phyloP scores from a whole-genome alignment of 2,797 vertebrate genomes.

The Catharus ustulatus region DNA sequence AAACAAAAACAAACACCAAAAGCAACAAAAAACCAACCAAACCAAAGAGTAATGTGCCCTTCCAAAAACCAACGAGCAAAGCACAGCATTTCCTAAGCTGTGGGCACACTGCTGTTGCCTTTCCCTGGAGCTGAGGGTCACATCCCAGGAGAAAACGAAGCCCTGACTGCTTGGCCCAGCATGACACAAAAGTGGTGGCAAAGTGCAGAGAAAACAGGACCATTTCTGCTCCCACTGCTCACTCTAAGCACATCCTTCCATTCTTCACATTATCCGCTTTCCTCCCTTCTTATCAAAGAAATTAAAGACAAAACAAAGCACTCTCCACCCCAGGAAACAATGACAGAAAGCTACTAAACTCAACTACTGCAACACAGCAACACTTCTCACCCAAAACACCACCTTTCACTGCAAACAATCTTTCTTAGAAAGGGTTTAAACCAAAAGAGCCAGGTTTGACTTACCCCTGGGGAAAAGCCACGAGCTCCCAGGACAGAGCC shows the following conservation, averaged over 20 bases:
- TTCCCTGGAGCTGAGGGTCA: background rate
- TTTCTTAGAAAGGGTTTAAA: background rate
- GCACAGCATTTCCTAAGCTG: background rate
- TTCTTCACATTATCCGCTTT: background rate
- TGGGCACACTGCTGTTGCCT: too few species aligned
- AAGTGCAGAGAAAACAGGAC: background rate
- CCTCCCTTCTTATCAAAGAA: background rate
- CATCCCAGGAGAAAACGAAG: accelerated
- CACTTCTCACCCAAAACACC: background rate
- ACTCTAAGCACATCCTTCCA: background rate
- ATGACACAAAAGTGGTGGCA: accelerated
- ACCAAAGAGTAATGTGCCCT: background rate
- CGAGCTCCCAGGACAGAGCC: background rate
- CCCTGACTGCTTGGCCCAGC: background rate
- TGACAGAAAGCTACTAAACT: background rate
- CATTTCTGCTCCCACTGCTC: background rate
- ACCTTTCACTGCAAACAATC: background rate
- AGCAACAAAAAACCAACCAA: background rate
- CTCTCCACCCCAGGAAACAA: background rate
- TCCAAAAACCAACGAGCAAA: background rate
- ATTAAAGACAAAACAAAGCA: background rate
- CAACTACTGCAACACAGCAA: background rate
- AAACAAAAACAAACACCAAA: too few species aligned
- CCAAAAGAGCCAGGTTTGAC: background rate
- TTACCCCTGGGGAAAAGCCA: background rate